Evolutionary conservation across 2,797 vertebrate species (phyloP).

Genomic region (Monodelphis domestica): DNA sequence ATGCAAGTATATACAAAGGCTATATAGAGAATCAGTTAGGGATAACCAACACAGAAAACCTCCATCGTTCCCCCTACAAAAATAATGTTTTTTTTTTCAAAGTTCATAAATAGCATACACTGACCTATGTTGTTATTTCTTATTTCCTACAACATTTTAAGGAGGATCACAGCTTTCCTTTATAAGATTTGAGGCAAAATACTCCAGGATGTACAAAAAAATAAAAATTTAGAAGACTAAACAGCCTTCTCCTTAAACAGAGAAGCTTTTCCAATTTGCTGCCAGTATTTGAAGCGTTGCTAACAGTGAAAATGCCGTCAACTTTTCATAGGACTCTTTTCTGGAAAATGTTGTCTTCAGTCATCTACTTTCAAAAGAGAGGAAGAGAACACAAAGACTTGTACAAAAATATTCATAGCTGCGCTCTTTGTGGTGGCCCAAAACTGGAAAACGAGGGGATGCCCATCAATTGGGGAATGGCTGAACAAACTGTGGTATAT

Average conservation of each 20-base stretch:
- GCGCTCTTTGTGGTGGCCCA: too few relatives aligned
- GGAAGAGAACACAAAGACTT: too few relatives aligned
- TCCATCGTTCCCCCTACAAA: neutral
- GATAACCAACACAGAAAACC: neutral
- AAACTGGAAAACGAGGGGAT: too few relatives aligned
- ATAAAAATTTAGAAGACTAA: neutral
- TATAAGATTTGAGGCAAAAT: neutral
- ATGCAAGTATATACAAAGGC: neutral
- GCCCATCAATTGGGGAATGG: too few relatives aligned
- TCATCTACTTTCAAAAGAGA: neutral
- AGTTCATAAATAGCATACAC: neutral
- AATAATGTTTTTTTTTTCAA: neutral
- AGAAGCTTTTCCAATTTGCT: neutral
- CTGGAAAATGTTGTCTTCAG: conserved; percentile 18
- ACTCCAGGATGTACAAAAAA: neutral
- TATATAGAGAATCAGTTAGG: neutral
- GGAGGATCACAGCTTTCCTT: neutral
- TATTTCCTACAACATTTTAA: neutral
- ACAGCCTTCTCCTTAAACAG: neutral
- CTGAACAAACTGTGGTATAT: too few relatives aligned
- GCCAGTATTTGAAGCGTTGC: neutral
- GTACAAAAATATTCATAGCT: too few relatives aligned
- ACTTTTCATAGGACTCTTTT: neutral
- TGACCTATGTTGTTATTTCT: neutral
- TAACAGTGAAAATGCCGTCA: neutral